Conservation (phyloP, 2,797 vertebrate species). For the Tympanoctomys barrerae region DNA sequence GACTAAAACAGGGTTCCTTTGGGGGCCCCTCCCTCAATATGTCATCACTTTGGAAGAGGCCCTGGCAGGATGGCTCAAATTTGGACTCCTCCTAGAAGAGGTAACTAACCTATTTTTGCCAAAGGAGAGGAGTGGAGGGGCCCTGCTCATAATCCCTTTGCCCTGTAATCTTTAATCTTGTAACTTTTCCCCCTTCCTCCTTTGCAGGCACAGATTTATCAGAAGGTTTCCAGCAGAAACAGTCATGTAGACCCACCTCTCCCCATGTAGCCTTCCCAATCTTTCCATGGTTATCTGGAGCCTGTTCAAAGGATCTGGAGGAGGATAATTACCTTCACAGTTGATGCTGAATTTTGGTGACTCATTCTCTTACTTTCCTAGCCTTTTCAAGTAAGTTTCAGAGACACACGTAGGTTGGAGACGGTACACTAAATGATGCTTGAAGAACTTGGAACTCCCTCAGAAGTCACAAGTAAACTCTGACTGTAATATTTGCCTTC, state of each 20-base stretch:
- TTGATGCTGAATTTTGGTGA: background rate
- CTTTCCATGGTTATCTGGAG: background rate
- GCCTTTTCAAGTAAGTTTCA: conserved; percentile 3
- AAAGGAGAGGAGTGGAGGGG: background rate
- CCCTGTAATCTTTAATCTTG: background rate
- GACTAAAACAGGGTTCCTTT: background rate
- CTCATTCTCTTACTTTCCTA: background rate
- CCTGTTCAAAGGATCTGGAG: background rate
- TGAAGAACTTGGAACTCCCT: background rate
- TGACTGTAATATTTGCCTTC: background rate
- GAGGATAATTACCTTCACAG: background rate
- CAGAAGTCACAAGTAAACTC: background rate
- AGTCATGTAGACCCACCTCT: background rate
- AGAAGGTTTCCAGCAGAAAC: background rate
- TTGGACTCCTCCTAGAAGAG: background rate
- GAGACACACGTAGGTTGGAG: background rate
- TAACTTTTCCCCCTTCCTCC: background rate
- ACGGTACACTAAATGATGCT: background rate
- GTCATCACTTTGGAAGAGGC: background rate
- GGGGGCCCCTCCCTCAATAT: background rate
- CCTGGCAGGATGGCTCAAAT: background rate
- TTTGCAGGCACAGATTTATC: background rate
- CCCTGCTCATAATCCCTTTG: background rate
- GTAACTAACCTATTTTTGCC: background rate
- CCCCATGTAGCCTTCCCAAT: background rate